phyloP scores from a whole-genome alignment of 2,113 vertebrate genomes.

The Catharus bicknelli region DNA sequence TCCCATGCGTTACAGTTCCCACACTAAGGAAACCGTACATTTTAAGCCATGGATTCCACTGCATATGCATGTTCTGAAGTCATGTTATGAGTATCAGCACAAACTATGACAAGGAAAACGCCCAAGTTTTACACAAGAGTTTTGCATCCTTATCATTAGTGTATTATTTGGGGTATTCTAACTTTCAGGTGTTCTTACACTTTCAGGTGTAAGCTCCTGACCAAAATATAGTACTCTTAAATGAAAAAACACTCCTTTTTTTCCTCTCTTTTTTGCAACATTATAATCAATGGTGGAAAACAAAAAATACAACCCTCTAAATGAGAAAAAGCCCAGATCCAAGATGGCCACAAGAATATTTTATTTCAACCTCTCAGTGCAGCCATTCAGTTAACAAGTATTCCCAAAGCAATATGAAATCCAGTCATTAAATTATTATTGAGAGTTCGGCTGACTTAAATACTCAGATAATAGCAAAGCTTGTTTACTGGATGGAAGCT shows the following conservation, averaged over 20 bases:
- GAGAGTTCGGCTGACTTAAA: constrained; percentile 13
- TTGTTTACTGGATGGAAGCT: constrained; percentile 55
- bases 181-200: neutral
- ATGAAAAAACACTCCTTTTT: neutral
- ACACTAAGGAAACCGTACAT: neutral
- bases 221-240: constrained; percentile 14
- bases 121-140: neutral
- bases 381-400: constrained; percentile 3
- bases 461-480: constrained; percentile 37
- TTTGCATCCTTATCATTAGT: neutral
- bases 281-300: neutral
- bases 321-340: neutral
- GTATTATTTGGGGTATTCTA: neutral
- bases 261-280: accelerated
- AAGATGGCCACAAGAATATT: neutral
- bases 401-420: constrained; percentile 28
- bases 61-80: neutral
- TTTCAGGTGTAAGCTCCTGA: neutral
- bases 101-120: neutral
- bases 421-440: constrained; percentile 23
- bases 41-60: neutral
- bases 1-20: neutral
- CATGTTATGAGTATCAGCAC: neutral
- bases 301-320: neutral
- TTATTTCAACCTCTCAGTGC: neutral